A percentile compares a stretch with the other conserved stretches of the same genome.
phyloP scores from a whole-genome alignment of 2,888 invertebrate genomes.

The Sphaeridia pumilis region DNA sequence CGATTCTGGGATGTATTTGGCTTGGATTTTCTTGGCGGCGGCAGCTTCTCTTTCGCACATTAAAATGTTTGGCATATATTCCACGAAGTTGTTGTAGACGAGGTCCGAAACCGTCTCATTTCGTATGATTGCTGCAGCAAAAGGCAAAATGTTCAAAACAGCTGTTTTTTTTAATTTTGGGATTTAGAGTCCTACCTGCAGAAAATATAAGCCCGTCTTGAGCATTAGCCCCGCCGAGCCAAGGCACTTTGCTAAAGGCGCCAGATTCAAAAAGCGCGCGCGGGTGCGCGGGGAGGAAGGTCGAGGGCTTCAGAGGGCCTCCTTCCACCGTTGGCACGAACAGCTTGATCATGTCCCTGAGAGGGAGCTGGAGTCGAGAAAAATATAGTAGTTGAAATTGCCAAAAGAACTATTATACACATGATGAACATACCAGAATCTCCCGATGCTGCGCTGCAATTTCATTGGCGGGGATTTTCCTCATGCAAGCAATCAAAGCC shows the following conservation, averaged over 20 bases:
- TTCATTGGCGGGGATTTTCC: conserved; percentile 1
- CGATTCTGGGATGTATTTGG: conserved; percentile 1
- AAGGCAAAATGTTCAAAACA: neutral
- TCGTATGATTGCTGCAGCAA: neutral
- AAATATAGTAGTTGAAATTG: neutral
- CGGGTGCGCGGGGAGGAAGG: conserved; percentile 3
- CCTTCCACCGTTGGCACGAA: conserved; percentile 10
- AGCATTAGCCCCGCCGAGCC: conserved; percentile 3
- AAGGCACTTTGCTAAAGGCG: conserved; percentile 1
- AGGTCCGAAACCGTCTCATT: conserved; percentile 4
- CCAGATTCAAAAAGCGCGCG: neutral
- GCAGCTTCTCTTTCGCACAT: neutral
- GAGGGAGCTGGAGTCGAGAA: neutral
- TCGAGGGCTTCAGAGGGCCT: neutral
- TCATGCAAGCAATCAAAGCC: conserved; percentile 15
- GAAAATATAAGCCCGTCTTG: conserved; percentile 11
- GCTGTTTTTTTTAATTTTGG: neutral
- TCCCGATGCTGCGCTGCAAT: conserved; percentile 6
- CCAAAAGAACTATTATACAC: no score
- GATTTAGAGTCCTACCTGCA: neutral
- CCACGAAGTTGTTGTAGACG: neutral
- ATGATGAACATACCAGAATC: conserved; percentile 5
- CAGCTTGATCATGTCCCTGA: conserved; percentile 5
- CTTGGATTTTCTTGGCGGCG: conserved; percentile 9
- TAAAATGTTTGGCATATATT: neutral